phyloP scores from a whole-genome alignment of 2,113 vertebrate species.

The Nothobranchius furzeri region DNA sequence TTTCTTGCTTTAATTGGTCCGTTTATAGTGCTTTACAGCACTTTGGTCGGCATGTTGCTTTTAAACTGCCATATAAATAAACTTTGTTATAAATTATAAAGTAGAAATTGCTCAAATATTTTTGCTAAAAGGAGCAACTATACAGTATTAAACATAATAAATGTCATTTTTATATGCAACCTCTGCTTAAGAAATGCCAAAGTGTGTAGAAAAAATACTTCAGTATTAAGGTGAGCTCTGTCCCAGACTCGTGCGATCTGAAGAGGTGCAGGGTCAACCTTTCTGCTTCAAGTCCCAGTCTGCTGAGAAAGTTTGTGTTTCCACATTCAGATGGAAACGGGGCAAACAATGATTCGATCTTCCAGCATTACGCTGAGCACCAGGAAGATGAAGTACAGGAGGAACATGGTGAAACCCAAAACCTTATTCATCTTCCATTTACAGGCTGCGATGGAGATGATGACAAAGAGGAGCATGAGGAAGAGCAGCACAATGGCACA shows the following conservation, averaged over 20 bases:
- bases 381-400: conserved; percentile 92
- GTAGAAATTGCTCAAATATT: background rate
- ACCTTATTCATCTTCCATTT: conserved; percentile 97
- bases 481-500: conserved; percentile 97
- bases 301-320: conserved; percentile 1
- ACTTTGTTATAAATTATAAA: too few species aligned
- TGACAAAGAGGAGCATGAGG: conserved; percentile 97
- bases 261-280: too few species aligned
- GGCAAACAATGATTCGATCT: conserved; percentile 89
- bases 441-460: conserved; percentile 88
- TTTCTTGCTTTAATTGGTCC: too few species aligned
- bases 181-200: background rate
- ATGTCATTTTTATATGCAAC: background rate
- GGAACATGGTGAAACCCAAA: conserved; percentile 92
- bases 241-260: background rate
- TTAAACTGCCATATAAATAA: too few species aligned
- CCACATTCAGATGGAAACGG: conserved; percentile 66
- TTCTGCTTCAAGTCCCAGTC: background rate
- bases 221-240: too few species aligned
- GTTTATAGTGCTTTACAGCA: too few species aligned
- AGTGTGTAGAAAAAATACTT: background rate
- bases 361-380: conserved; percentile 95
- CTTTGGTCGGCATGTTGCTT: too few species aligned
- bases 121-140: too few species aligned
- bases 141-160: background rate